phyloP scores from a whole-genome alignment of 2,797 vertebrate species.

The Manis pentadactyla region DNA sequence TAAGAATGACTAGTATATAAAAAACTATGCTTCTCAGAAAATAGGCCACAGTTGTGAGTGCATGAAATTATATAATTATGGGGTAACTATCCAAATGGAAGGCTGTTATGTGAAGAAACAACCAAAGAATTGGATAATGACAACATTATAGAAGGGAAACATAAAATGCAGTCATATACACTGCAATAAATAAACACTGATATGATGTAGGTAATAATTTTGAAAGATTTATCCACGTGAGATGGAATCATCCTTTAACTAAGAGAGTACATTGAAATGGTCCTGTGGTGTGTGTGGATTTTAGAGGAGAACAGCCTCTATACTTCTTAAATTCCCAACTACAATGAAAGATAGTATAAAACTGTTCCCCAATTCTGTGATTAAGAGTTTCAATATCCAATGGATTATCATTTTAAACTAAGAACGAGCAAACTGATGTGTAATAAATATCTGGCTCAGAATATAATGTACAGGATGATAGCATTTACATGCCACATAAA shows the following conservation, averaged over 20 bases:
- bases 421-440: not conserved
- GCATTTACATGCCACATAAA: not conserved
- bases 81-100: not conserved
- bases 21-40: not conserved
- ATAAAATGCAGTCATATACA: not conserved
- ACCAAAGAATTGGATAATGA: not conserved
- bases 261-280: not conserved
- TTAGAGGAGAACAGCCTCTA: not conserved
- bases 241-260: not conserved
- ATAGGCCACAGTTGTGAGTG: not conserved
- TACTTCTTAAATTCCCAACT: not conserved
- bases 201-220: not conserved
- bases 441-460: not conserved
- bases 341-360: not conserved
- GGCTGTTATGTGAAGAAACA: not conserved
- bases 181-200: not conserved
- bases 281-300: too few relatives aligned
- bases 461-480: not conserved
- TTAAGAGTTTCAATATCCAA: not conserved
- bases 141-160: not conserved
- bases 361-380: not conserved
- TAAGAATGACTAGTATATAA: not conserved
- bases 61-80: not conserved
- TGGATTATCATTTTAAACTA: not conserved
- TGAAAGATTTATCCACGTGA: not conserved